Conservation (phyloP, 2,797 vertebrate species). For the Stomatorhinus walkeri region DNA sequence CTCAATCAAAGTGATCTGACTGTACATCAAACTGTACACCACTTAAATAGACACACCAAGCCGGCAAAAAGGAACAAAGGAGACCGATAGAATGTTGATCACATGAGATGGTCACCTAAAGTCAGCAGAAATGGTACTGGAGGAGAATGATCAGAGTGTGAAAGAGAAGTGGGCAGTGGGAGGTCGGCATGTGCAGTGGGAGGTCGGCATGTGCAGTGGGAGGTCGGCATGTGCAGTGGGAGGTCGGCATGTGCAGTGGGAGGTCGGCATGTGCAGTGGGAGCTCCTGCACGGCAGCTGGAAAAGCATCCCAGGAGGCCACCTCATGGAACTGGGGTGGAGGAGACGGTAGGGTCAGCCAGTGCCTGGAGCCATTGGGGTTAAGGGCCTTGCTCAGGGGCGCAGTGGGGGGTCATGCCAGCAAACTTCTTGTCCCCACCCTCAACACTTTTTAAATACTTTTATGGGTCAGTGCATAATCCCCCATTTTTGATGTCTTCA, state of each 20-base stretch:
- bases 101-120: background rate
- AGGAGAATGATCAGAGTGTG: background rate
- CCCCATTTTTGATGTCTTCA: background rate
- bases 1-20: background rate
- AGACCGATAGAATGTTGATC: background rate
- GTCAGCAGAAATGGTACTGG: background rate
- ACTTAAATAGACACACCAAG: background rate
- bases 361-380: background rate
- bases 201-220: too few species aligned
- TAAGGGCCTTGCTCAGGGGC: background rate
- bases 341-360: background rate
- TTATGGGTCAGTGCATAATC: background rate
- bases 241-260: too few species aligned
- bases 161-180: background rate
- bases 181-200: background rate
- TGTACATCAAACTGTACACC: background rate
- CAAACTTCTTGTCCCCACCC: background rate
- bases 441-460: background rate
- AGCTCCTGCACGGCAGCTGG: background rate
- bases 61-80: background rate
- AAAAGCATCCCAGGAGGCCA: background rate
- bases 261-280: background rate
- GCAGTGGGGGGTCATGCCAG: background rate
- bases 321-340: background rate
- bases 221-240: too few species aligned